A percentile compares a stretch with the other conserved stretches of the same genome.
phyloP scores from a whole-genome alignment of 2,113 vertebrate genomes.

The Chaetops frenatus region DNA sequence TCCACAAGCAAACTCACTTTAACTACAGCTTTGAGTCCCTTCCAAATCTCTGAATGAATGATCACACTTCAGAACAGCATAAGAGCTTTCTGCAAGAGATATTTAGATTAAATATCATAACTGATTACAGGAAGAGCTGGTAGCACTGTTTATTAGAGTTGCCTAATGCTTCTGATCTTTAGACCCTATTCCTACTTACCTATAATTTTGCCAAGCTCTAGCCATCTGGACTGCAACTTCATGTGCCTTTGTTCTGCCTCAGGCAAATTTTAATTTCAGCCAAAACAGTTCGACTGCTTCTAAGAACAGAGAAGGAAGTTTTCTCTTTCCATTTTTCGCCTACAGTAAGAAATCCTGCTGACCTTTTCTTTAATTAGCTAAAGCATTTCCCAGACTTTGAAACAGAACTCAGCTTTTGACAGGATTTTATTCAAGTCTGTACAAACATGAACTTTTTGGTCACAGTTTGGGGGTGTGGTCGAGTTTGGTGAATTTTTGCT shows the following conservation, averaged over 20 bases:
- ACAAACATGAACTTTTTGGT: background rate
- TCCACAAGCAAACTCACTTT: background rate
- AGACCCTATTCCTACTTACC: background rate
- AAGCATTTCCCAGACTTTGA: background rate
- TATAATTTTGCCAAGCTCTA: background rate
- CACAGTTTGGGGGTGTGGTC: background rate
- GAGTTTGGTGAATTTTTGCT: rapidly evolving
- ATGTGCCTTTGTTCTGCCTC: background rate
- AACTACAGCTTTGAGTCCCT: background rate
- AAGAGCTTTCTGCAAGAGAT: background rate
- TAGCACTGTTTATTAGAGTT: background rate
- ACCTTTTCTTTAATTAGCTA: conserved; percentile 49
- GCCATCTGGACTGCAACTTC: background rate
- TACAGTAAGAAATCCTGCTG: conserved; percentile 2
- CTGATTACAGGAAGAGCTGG: background rate
- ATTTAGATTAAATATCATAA: background rate
- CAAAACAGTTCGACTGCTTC: background rate
- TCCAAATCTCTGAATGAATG: background rate
- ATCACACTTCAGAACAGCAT: background rate
- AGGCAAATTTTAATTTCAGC: conserved; percentile 4
- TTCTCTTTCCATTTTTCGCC: background rate
- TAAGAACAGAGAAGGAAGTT: background rate
- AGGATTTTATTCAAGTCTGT: background rate
- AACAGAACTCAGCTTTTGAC: background rate
- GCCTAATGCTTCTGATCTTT: background rate